Percentiles rank a stretch among this genome's conserved stretches.
Evolutionary conservation across 2,797 vertebrate species (phyloP).

Genomic region (Eupleurogrammus muticus): DNA sequence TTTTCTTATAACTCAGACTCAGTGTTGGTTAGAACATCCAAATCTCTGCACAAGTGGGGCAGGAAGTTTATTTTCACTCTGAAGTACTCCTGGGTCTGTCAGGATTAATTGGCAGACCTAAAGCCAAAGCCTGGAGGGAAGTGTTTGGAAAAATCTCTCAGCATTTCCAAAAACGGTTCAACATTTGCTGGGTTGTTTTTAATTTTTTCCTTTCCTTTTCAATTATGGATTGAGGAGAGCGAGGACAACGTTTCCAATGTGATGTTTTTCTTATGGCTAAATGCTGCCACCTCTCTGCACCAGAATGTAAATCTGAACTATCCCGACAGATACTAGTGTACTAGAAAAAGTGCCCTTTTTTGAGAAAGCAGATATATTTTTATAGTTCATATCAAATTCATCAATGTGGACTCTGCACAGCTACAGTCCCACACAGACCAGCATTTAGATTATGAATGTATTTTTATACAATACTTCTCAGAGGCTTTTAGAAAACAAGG

Average conservation of each 20-base stretch:
- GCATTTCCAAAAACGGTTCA: conserved; percentile 49
- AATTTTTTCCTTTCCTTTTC: conserved; percentile 5
- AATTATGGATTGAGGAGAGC: background rate
- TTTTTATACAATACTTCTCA: conserved; percentile 63
- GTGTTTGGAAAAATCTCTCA: conserved; percentile 38
- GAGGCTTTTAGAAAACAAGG: conserved; percentile 38
- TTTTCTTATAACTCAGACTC: background rate
- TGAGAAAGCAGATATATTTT: conserved; percentile 62
- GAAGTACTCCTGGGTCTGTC: conserved; percentile 34
- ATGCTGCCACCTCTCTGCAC: conserved; percentile 56
- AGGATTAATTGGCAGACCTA: conserved; percentile 45
- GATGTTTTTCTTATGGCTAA: conserved; percentile 23
- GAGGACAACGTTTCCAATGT: conserved; percentile 37
- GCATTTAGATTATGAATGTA: conserved; percentile 78
- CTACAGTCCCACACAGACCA: conserved; percentile 53
- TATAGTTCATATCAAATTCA: conserved; percentile 48
- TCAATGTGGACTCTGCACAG: conserved; percentile 24
- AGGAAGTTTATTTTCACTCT: conserved; percentile 36
- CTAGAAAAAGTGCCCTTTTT: conserved; percentile 73
- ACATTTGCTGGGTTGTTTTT: conserved; percentile 18
- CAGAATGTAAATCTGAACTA: conserved; percentile 63
- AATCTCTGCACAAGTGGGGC: conserved; percentile 23
- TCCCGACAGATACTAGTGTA: conserved; percentile 17
- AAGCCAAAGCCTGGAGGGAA: conserved; percentile 62
- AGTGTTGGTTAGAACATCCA: conserved; percentile 10